phyloP scores from a whole-genome alignment of 2,888 invertebrate species.

The Drosophila siamana region DNA sequence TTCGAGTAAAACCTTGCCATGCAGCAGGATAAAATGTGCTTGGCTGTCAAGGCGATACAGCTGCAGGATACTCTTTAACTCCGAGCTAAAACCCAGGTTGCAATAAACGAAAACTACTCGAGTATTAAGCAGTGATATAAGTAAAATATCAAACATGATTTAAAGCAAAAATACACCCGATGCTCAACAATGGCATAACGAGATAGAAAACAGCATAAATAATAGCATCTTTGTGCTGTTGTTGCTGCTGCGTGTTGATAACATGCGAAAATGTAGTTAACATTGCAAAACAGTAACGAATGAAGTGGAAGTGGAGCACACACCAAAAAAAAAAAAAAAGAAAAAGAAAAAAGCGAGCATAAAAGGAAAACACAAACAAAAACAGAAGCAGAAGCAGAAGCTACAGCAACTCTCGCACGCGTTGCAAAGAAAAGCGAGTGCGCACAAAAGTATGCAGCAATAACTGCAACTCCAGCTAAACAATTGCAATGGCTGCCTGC shows the following conservation, averaged over 20 bases:
- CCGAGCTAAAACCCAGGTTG: too few species aligned
- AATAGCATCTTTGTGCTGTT: conserved; percentile 47
- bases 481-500: conserved; percentile 46
- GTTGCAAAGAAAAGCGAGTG: conserved; percentile 34
- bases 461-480: conserved; percentile 52
- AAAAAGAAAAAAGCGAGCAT: conserved; percentile 11
- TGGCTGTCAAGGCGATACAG: neutral
- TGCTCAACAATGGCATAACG: neutral
- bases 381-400: too few species aligned
- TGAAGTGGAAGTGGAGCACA: conserved; percentile 66
- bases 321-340: conserved; percentile 23
- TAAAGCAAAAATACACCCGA: too few species aligned
- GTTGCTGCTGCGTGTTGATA: conserved; percentile 46
- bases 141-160: too few species aligned
- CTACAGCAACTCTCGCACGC: conserved; percentile 12
- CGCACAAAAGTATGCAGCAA: conserved; percentile 72
- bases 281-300: conserved; percentile 75
- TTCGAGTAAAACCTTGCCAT: conserved; percentile 21
- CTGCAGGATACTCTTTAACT: too few species aligned
- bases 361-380: conserved; percentile 34
- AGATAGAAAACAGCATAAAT: conserved; percentile 35
- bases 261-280: conserved; percentile 74
- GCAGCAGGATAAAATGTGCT: conserved; percentile 21
- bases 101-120: too few species aligned
- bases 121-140: too few species aligned